phyloP scores from a whole-genome alignment of 1,140 invertebrate species.

The Leptonema lineaticorne region DNA sequence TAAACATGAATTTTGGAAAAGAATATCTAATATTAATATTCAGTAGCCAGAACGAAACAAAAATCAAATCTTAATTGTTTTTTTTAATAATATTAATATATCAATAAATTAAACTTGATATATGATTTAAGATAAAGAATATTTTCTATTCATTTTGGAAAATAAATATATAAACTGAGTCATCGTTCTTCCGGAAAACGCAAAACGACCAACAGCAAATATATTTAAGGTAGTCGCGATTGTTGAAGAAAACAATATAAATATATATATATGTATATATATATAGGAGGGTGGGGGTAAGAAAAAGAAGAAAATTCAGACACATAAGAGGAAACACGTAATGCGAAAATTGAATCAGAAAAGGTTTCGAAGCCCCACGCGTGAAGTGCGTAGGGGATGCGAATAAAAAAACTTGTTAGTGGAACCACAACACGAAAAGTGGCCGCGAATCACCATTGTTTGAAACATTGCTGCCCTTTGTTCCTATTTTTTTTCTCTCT shows the following conservation, averaged over 20 bases:
- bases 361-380: slow-evolving; percentile 7
- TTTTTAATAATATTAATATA: no score
- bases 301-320: slow-evolving; percentile 14
- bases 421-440: slow-evolving; percentile 32
- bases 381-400: no score
- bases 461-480: slow-evolving; percentile 4
- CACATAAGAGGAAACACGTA: slow-evolving; percentile 23
- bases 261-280: background rate
- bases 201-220: no score
- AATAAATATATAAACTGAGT: no score
- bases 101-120: background rate
- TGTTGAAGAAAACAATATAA: background rate
- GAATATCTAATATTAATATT: no score
- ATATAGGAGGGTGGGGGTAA: slow-evolving; percentile 18
- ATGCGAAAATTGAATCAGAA: slow-evolving; percentile 34
- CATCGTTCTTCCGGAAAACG: no score
- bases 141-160: background rate
- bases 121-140: background rate
- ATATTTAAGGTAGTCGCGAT: background rate
- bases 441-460: slow-evolving; percentile 21
- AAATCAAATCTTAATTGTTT: no score
- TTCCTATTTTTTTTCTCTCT: slow-evolving; percentile 12
- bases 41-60: no score
- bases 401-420: slow-evolving; percentile 29
- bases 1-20: no score